Percentiles rank a stretch among this genome's conserved stretches.
Evolutionary conservation across 2,113 vertebrate species (phyloP).

Genomic region (Elachura formosa): DNA sequence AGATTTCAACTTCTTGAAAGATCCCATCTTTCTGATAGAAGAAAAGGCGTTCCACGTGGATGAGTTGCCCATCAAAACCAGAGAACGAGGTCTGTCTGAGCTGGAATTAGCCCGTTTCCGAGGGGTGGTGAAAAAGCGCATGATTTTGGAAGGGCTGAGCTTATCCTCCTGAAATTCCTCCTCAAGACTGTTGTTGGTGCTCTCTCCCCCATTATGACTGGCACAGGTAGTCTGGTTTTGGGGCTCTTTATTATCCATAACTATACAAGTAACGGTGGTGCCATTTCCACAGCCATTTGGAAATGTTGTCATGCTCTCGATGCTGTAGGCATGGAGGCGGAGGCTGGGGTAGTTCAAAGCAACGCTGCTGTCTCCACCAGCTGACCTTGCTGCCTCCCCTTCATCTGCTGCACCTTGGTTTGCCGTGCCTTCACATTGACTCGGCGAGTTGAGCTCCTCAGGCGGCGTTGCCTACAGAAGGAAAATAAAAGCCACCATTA

Average conservation of each 20-base stretch:
- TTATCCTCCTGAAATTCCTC: conserved; percentile 72
- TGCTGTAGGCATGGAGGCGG: conserved; percentile 34
- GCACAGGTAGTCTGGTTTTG: conserved; percentile 66
- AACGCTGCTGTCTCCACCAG: conserved; percentile 32
- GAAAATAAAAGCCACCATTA: conserved; percentile 58
- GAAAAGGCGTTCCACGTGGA: conserved; percentile 85
- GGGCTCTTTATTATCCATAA: conserved; percentile 65
- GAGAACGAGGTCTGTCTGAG: conserved; percentile 68
- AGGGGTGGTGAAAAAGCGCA: conserved; percentile 82
- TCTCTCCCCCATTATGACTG: conserved; percentile 56
- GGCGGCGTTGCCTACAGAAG: conserved; percentile 69
- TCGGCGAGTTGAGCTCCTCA: conserved; percentile 64
- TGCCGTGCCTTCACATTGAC: conserved; percentile 45
- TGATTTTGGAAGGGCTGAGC: conserved; percentile 78
- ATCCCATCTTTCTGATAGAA: conserved; percentile 86
- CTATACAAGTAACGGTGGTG: conserved; percentile 32
- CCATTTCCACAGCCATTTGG: conserved; percentile 60
- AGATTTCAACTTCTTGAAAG: conserved; percentile 91
- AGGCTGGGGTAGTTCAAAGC: conserved; percentile 54
- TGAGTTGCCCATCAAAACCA: conserved; percentile 67
- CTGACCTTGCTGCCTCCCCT: neutral
- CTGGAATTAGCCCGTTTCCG: conserved; percentile 65
- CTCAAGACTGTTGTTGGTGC: conserved; percentile 39
- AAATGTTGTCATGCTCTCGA: conserved; percentile 70
- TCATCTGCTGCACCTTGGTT: conserved; percentile 47